Evolutionary conservation across 2,797 vertebrate species (phyloP).

Genomic region (Microctenopoma steveboyesi): DNA sequence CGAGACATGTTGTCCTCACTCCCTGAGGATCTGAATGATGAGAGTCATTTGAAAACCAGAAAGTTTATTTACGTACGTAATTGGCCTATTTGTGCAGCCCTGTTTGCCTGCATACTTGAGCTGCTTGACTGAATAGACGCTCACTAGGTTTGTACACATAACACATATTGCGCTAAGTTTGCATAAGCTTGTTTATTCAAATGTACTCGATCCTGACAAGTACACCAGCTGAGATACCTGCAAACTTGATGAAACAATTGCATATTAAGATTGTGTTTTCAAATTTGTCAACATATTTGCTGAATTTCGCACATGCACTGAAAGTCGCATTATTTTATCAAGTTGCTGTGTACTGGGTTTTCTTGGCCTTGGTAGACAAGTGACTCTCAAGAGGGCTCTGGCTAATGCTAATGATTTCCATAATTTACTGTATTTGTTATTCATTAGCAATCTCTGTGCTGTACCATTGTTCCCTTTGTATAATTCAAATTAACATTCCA

Average conservation of each 20-base stretch:
- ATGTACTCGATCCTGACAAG: constrained; percentile 20
- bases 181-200: constrained; percentile 53
- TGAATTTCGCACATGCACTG: constrained; percentile 10
- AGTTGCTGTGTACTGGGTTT: not conserved
- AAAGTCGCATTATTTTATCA: not conserved
- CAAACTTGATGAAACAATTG: constrained; percentile 4
- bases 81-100: constrained; percentile 35
- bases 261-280: constrained; percentile 8
- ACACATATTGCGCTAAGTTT: constrained; percentile 53
- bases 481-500: constrained; percentile 26
- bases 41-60: constrained; percentile 49
- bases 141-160: constrained; percentile 35
- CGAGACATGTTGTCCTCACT: constrained; percentile 26
- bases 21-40: constrained; percentile 50
- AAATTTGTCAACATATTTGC: constrained; percentile 1
- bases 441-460: constrained; percentile 21
- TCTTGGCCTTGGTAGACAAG: constrained; percentile 11
- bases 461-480: constrained; percentile 21
- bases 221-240: not conserved
- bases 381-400: constrained; percentile 18
- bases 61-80: constrained; percentile 55
- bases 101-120: constrained; percentile 3
- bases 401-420: constrained; percentile 32
- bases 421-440: constrained; percentile 41
- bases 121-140: constrained; percentile 47